Conservation (phyloP, 2,888 invertebrate genomes). For the Cataglyphis livida region DNA sequence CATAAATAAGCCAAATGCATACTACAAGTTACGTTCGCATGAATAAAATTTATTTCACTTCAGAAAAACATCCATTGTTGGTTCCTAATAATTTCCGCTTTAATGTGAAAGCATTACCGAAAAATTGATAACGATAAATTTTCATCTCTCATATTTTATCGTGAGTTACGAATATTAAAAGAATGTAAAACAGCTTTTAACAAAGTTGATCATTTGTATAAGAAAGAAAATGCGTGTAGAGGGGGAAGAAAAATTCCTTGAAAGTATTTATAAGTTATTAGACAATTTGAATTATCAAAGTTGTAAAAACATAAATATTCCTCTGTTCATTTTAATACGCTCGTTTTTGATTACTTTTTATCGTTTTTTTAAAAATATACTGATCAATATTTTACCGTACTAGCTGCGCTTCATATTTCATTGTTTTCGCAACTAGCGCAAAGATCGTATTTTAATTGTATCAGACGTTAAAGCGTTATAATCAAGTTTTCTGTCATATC, state of each 20-base stretch:
- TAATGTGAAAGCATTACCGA: background rate
- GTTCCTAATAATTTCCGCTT: background rate
- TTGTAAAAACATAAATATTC: background rate
- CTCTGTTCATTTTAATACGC: background rate
- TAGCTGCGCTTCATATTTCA: background rate
- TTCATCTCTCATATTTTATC: background rate
- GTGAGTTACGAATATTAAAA: background rate
- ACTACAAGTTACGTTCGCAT: constrained; percentile 24
- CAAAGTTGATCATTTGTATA: background rate
- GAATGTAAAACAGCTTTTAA: background rate
- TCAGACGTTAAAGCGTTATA: constrained; percentile 24
- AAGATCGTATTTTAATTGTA: background rate
- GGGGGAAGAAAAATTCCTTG: background rate
- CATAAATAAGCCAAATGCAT: constrained; percentile 42
- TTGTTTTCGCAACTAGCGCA: background rate
- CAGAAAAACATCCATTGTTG: background rate
- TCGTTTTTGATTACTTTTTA: background rate
- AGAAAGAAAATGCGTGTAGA: background rate
- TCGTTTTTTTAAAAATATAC: background rate
- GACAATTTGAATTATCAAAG: background rate
- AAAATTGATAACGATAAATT: background rate
- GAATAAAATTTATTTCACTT: constrained; percentile 24
- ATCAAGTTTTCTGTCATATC: constrained; percentile 37
- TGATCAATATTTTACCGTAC: background rate
- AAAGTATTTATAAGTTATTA: background rate